These are phyloP conservation scores for Mylabris phalerata DNA, from an alignment of 1,140 invertebrate genomes.

Conservation along the genomic window DNA sequence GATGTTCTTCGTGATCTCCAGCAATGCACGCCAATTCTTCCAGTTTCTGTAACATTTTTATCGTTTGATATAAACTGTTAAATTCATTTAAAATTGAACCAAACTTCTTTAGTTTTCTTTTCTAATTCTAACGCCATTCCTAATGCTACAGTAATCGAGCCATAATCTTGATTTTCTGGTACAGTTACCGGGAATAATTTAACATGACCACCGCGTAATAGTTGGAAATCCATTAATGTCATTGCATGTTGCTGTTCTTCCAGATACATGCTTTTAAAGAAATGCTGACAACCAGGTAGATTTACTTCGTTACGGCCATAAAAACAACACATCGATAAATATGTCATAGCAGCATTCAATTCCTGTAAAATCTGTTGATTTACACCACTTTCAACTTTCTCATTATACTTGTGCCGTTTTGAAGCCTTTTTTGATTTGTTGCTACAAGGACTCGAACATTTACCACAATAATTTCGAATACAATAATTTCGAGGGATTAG, in stretches of 20 bases:
- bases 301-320: constrained; percentile 76
- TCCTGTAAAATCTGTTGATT: constrained; percentile 87
- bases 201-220: constrained; percentile 69
- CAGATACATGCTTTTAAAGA: constrained; percentile 62
- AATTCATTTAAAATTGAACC: background rate
- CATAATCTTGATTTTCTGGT: constrained; percentile 55
- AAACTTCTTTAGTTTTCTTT: constrained; percentile 63
- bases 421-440: background rate
- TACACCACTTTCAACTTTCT: constrained; percentile 63
- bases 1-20: constrained; percentile 56
- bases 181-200: constrained; percentile 47
- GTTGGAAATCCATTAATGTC: constrained; percentile 70
- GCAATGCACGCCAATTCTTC: constrained; percentile 56
- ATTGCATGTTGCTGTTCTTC: constrained; percentile 75
- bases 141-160: constrained; percentile 58
- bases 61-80: background rate
- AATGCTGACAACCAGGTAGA: constrained; percentile 61
- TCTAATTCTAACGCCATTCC: constrained; percentile 63
- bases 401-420: constrained; percentile 65
- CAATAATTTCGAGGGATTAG: too few species aligned
- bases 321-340: constrained; percentile 73
- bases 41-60: constrained; percentile 28
- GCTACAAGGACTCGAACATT: too few species aligned
- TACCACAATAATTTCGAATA: too few species aligned
- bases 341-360: constrained; percentile 74